Percentiles rank a stretch among this genome's conserved stretches.
phyloP scores from a whole-genome alignment of 2,888 invertebrate species.

The Tetanocera ferruginea region DNA sequence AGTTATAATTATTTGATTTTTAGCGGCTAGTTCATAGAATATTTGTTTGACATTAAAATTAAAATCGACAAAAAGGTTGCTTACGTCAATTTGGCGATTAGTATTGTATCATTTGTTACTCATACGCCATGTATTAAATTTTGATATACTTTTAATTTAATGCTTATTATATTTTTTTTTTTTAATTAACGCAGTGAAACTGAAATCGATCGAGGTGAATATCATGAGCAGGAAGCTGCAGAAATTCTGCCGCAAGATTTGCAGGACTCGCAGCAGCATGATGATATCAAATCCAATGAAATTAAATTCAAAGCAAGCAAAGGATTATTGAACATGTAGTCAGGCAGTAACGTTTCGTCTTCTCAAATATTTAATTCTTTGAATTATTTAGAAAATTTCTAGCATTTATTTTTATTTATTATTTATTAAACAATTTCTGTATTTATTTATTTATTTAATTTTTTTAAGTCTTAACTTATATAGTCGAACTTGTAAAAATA shows the following conservation, averaged over 20 bases:
- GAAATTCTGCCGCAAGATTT: conserved; percentile 48
- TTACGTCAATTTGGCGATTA: background rate
- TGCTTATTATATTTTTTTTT: background rate
- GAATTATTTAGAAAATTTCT: background rate
- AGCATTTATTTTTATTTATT: conserved; percentile 41
- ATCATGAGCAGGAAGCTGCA: conserved; percentile 62
- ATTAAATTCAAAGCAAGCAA: conserved; percentile 1
- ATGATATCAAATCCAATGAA: conserved; percentile 33
- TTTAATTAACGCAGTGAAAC: background rate
- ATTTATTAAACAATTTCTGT: conserved; percentile 47
- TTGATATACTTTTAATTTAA: background rate
- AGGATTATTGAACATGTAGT: conserved; percentile 16
- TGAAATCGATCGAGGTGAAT: conserved; percentile 50
- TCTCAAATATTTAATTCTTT: background rate
- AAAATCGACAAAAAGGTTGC: background rate
- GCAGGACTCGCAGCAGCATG: conserved; percentile 52
- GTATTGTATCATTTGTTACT: background rate
- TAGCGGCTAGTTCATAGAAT: background rate
- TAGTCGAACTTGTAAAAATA: conserved; percentile 40
- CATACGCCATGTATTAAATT: background rate
- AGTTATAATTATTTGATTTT: no score
- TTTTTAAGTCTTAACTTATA: background rate
- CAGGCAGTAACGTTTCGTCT: background rate
- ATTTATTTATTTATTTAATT: conserved; percentile 44
- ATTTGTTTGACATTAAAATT: background rate